Percentiles rank a stretch among this genome's conserved stretches.
Conservation (phyloP, 64 coral and sea anemone genomes). For the Dendrophyllia cribrosa region DNA sequence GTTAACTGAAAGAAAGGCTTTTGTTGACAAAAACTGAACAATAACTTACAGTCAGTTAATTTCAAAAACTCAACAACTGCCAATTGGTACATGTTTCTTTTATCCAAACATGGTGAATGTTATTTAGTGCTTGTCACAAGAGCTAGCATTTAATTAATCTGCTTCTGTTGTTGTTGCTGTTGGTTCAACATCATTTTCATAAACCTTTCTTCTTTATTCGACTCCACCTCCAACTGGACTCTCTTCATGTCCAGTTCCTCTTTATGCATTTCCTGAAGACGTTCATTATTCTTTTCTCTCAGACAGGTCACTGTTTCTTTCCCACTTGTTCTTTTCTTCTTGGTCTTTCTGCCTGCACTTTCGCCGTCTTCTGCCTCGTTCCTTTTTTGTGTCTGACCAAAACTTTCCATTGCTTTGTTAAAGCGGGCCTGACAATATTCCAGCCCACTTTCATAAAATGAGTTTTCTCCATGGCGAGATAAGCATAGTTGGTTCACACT, state of each 20-base stretch:
- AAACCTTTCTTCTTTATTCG: neutral
- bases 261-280: neutral
- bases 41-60: too few relatives aligned
- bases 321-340: neutral
- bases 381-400: neutral
- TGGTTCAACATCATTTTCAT: neutral
- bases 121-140: neutral
- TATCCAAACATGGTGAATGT: too few relatives aligned
- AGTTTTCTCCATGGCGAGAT: too few relatives aligned
- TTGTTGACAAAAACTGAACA: too few relatives aligned
- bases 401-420: neutral
- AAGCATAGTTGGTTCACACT: too few relatives aligned
- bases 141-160: neutral
- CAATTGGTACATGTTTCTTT: too few relatives aligned
- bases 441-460: too few relatives aligned
- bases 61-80: neutral
- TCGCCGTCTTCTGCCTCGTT: neutral
- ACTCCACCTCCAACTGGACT: neutral
- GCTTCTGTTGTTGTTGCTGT: conserved; percentile 1
- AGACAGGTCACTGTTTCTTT: neutral
- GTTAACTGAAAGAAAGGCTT: too few relatives aligned
- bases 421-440: too few relatives aligned
- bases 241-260: conserved; percentile 5
- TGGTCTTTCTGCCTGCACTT: neutral
- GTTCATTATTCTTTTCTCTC: neutral